A percentile compares a stretch with the other conserved stretches of the same genome.
phyloP scores from a whole-genome alignment of 2,888 invertebrate species.

The Salticus scenicus region DNA sequence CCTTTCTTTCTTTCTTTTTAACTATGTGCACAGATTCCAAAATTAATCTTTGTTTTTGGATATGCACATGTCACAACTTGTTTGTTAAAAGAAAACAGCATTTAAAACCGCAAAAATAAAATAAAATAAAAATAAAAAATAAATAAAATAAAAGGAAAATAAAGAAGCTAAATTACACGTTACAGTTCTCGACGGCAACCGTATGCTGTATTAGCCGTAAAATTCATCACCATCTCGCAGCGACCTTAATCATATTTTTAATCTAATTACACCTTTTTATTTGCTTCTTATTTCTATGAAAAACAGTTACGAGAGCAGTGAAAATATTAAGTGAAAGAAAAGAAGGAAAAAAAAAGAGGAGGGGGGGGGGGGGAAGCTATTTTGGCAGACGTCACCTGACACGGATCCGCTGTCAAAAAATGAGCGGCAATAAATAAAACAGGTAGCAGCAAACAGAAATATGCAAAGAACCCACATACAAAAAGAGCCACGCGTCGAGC shows the following conservation, averaged over 20 bases:
- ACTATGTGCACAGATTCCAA: too few species aligned
- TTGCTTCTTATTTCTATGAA: background rate
- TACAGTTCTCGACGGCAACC: background rate
- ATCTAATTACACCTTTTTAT: background rate
- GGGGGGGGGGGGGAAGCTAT: background rate
- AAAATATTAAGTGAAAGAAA: conserved; percentile 11
- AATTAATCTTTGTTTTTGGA: too few species aligned
- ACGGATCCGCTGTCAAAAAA: conserved; percentile 44
- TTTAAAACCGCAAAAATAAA: too few species aligned
- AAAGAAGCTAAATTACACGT: background rate
- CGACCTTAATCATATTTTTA: conserved; percentile 18
- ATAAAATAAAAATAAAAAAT: too few species aligned
- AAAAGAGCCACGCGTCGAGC: conserved; percentile 52
- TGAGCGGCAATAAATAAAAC: conserved; percentile 59
- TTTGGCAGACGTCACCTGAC: conserved; percentile 25
- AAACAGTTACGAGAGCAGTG: background rate
- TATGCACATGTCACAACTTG: too few species aligned
- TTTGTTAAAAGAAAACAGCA: too few species aligned
- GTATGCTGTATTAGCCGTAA: background rate
- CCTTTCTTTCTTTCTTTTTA: too few species aligned
- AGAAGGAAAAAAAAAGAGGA: conserved; percentile 18
- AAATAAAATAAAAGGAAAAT: too few species aligned
- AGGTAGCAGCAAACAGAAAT: conserved; percentile 30
- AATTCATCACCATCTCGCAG: background rate
- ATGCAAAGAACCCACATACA: conserved; percentile 68